Conservation (phyloP, 2,113 vertebrate genomes). For the Channa argus region DNA sequence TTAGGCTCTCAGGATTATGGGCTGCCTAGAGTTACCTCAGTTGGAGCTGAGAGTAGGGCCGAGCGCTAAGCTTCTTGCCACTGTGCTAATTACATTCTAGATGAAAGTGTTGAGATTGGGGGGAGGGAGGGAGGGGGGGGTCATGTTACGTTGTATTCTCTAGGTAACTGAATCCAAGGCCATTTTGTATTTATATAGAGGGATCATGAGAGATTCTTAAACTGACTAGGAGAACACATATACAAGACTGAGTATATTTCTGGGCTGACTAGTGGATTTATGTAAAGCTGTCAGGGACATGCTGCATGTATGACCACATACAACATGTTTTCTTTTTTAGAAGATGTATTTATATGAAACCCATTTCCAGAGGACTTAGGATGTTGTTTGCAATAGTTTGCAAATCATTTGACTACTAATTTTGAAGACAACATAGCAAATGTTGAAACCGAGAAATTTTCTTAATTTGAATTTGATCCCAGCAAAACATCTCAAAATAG, state of each 20-base stretch:
- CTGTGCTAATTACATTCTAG: slow-evolving; percentile 80
- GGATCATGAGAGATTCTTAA: slow-evolving; percentile 35
- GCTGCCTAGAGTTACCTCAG: slow-evolving; percentile 75
- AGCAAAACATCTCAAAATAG: too few species aligned
- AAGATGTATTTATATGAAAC: too few species aligned
- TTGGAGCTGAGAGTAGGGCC: slow-evolving; percentile 62
- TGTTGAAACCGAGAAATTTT: too few species aligned
- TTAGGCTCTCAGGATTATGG: slow-evolving; percentile 81
- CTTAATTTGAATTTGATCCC: too few species aligned
- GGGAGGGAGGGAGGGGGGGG: slow-evolving; percentile 30
- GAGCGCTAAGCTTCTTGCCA: slow-evolving; percentile 74
- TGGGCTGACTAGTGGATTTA: neutral
- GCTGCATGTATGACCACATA: slow-evolving; percentile 21
- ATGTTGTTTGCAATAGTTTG: too few species aligned
- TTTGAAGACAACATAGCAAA: too few species aligned
- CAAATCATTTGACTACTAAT: too few species aligned
- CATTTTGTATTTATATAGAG: slow-evolving; percentile 51
- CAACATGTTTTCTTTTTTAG: neutral
- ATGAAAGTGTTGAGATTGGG: slow-evolving; percentile 77
- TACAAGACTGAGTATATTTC: slow-evolving; percentile 6
- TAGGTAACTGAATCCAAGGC: slow-evolving; percentile 36
- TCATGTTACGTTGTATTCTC: slow-evolving; percentile 55
- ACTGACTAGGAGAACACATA: slow-evolving; percentile 28
- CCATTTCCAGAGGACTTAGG: too few species aligned
- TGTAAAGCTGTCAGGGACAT: slow-evolving; percentile 30